Evolutionary conservation across 2,797 vertebrate species (phyloP).

Genomic region (Gastrophryne carolinensis): DNA sequence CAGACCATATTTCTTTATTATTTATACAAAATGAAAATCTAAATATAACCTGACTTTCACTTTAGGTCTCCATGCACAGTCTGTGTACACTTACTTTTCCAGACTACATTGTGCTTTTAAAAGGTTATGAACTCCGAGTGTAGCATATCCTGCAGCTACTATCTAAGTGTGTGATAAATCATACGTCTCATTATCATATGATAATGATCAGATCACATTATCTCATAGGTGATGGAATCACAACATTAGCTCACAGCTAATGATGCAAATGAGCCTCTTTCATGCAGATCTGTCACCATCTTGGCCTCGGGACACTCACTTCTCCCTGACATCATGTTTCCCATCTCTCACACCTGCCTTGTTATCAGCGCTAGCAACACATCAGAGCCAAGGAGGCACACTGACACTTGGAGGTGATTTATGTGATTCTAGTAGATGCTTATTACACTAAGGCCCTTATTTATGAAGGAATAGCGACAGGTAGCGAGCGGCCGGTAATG

Average conservation of each 20-base stretch:
- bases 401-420: background rate
- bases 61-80: too few species aligned
- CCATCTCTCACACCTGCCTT: background rate
- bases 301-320: background rate
- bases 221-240: too few species aligned
- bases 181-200: background rate
- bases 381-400: background rate
- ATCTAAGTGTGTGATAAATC: background rate
- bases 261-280: background rate
- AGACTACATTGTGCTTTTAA: too few species aligned
- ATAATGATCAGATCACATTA: too few species aligned
- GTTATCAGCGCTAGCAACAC: background rate
- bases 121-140: background rate
- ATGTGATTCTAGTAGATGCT: background rate
- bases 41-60: too few species aligned
- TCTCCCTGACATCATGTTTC: background rate
- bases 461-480: too few species aligned
- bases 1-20: too few species aligned
- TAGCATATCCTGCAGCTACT: background rate
- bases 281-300: background rate
- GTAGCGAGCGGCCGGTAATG: too few species aligned
- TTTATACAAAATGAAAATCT: too few species aligned
- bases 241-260: background rate
- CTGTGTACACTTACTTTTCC: too few species aligned
- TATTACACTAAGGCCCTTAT: too few species aligned